These are phyloP conservation scores for Abscondita cerata DNA, from an alignment of 2,888 invertebrate species.

Conservation along the genomic window DNA sequence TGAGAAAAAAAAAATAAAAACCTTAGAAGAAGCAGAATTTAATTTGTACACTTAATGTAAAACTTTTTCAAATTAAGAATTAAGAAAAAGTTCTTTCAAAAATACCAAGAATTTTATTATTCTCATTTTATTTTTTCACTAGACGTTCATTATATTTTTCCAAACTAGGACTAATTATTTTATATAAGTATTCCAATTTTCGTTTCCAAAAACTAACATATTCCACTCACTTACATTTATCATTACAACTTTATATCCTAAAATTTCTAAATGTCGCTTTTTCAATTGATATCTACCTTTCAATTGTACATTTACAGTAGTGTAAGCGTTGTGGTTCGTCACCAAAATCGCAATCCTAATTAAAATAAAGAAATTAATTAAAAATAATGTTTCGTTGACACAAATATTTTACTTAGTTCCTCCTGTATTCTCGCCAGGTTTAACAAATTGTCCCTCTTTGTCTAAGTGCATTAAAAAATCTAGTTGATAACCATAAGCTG, in stretches of 20 bases:
- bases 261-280: conserved; percentile 67
- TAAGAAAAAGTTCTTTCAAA: too few relatives aligned
- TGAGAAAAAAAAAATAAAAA: too few relatives aligned
- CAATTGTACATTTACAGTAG: conserved; percentile 58
- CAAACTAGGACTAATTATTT: conserved; percentile 33
- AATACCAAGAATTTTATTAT: too few relatives aligned
- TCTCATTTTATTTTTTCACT: too few relatives aligned
- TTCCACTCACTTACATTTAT: conserved; percentile 64
- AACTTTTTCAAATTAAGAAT: too few relatives aligned
- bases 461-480: conserved; percentile 55
- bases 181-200: conserved; percentile 60
- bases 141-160: too few relatives aligned
- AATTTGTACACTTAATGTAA: too few relatives aligned
- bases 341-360: conserved; percentile 61
- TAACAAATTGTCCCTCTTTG: conserved; percentile 20
- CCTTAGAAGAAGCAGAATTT: too few relatives aligned
- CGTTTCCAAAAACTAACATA: conserved; percentile 62
- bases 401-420: conserved; percentile 22
- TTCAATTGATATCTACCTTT: conserved; percentile 63
- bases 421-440: conserved; percentile 4
- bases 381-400: not conserved
- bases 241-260: conserved; percentile 66
- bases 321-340: conserved; percentile 58
- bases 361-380: conserved; percentile 31
- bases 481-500: conserved; percentile 60